phyloP scores from a whole-genome alignment of 1,140 invertebrate genomes.

The Sarcophaga bullata region DNA sequence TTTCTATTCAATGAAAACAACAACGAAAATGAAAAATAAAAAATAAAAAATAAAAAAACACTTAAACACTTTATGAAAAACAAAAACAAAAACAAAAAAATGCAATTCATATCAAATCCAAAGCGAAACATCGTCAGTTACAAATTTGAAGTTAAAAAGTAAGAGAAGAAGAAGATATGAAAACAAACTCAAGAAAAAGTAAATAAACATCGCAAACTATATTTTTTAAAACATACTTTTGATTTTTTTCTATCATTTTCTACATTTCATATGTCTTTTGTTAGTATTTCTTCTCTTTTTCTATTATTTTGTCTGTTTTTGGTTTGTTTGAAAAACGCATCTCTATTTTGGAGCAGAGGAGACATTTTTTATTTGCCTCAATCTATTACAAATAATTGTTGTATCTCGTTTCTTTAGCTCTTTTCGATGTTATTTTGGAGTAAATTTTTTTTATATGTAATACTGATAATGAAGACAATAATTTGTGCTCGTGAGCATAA shows the following conservation, averaged over 20 bases:
- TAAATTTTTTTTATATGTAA: no score
- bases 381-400: no score
- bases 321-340: no score
- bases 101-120: constrained; percentile 7
- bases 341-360: no score
- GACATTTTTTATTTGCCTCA: neutral
- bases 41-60: neutral
- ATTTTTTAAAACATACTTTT: neutral
- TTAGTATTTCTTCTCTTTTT: neutral
- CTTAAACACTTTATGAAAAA: neutral
- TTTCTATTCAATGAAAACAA: neutral
- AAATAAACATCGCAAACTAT: neutral
- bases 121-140: constrained; percentile 22
- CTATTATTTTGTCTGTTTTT: neutral
- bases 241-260: no score
- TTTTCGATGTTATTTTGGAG: no score
- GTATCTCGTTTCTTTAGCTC: no score
- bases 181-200: neutral
- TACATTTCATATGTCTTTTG: neutral
- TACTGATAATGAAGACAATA: no score
- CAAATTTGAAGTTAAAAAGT: constrained; percentile 23
- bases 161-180: neutral
- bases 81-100: no score
- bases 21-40: neutral
- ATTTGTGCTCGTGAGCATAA: no score